Conservation (phyloP, 2,113 vertebrate species). For the Siniperca knerii region DNA sequence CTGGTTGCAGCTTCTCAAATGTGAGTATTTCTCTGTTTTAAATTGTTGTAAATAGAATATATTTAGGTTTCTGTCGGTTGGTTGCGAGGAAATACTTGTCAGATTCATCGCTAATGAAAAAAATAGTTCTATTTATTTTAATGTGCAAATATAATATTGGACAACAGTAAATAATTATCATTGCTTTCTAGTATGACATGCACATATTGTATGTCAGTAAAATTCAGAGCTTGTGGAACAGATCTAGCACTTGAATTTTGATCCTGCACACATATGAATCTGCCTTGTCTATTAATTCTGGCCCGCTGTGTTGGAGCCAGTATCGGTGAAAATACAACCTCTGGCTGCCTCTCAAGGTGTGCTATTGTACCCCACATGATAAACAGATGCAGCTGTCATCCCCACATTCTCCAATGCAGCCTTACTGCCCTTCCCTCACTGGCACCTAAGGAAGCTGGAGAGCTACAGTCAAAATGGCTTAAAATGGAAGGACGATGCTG, state of each 20-base stretch:
- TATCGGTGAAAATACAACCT: conserved; percentile 48
- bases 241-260: conserved; percentile 38
- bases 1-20: not conserved
- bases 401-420: conserved; percentile 40
- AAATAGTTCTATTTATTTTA: not conserved
- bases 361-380: conserved; percentile 62
- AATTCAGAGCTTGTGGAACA: conserved; percentile 1
- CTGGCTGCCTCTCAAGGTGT: conserved; percentile 61
- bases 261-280: conserved; percentile 49
- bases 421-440: conserved; percentile 29
- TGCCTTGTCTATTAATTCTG: conserved; percentile 49
- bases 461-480: conserved; percentile 42
- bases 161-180: not conserved
- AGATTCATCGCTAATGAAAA: not conserved
- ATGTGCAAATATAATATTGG: not conserved
- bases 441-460: conserved; percentile 21
- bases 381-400: conserved; percentile 66
- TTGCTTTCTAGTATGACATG: not conserved
- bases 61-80: not conserved
- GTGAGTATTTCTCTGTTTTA: not conserved
- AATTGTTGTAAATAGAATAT: not conserved
- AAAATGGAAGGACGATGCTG: conserved; percentile 31
- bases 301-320: conserved; percentile 5
- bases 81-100: not conserved
- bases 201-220: conserved; percentile 14